Evolutionary conservation across 2,113 vertebrate genomes (phyloP).

Genomic region (Syrrhaptes paradoxus): DNA sequence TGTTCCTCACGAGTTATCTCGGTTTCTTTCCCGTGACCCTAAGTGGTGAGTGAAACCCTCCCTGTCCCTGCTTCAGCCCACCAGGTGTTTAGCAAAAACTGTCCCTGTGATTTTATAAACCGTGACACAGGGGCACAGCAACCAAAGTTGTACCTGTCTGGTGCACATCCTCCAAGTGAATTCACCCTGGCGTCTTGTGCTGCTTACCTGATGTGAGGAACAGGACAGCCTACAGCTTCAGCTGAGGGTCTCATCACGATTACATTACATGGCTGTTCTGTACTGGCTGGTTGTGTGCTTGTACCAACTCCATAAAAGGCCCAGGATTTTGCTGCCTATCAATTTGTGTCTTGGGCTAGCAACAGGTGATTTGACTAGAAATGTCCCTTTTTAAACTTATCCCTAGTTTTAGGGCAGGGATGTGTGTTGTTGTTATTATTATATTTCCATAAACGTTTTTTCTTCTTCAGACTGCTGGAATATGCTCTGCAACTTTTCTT

Average conservation of each 20-base stretch:
- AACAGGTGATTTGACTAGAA: background rate
- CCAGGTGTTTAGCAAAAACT: no score
- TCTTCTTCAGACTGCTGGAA: background rate
- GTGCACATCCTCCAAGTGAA: background rate
- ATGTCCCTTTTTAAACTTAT: background rate
- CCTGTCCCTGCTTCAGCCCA: no score
- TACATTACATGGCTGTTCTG: background rate
- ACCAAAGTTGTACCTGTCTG: background rate
- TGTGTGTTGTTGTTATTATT: background rate
- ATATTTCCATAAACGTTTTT: background rate
- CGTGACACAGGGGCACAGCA: background rate
- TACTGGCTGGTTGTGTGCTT: background rate
- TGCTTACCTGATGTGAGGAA: fast-evolving
- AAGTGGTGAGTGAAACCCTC: no score
- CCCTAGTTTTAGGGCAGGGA: background rate
- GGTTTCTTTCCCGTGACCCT: no score
- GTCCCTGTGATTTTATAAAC: no score
- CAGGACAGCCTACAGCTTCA: background rate
- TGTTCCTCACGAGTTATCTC: no score
- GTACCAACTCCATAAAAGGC: background rate
- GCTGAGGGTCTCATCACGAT: background rate
- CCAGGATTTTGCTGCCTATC: background rate
- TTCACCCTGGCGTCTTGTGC: background rate
- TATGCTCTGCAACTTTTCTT: background rate
- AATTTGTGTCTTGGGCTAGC: background rate